Base-by-base conservation (phyloP, 2,888 invertebrate genomes). In the Drosophila eohydei region DNA sequence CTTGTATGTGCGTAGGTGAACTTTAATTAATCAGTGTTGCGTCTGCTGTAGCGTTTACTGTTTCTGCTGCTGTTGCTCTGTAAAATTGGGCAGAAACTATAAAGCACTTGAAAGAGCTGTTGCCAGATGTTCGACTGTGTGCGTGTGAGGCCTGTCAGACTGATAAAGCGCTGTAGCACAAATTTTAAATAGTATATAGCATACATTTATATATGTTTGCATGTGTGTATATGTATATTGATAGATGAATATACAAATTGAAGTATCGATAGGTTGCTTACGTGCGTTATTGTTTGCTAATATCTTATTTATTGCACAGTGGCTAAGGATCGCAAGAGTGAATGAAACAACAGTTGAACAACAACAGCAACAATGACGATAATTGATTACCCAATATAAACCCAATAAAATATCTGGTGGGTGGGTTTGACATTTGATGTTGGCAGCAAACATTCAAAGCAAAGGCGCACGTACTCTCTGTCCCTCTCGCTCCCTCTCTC, bases 31-130 rank as follows among this genome's bases (percentile, higher is more conserved):
- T 76, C 64, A 68, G 44, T 61, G 57, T 50, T 55, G 36, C 16
- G 36, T 21, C 57, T 57, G 41, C 28, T 61, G 57, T 44, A 51
- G 36, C 16, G 36, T 21, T 54, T 57, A 36, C 28, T 50, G 41
- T 16, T 58, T 4, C 30, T n/a, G 34, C 4, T 36, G 12, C 12
- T 36, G 21, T 28, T 34, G 16, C 16, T 12, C 36, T 50, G n/a
- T 30, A 44, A 51, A 55, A 44, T 9, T 58, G n/a, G 59, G 54
- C 52, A 71, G 48, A 66, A 73, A 65, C 57, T 48, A 63, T 50
- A 73, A 63, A 63, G 60, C 50, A 77, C 60, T 70, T 70, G 60
- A 62, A 46, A 55, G 62, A 66, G 62, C 54, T 75, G 38, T 43
- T 58, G 59, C 56, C 73, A 65, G 61, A 76, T 76, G 64, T 54